Conservation (phyloP, 2,797 vertebrate species). For the Platyrinchus mystaceus region DNA sequence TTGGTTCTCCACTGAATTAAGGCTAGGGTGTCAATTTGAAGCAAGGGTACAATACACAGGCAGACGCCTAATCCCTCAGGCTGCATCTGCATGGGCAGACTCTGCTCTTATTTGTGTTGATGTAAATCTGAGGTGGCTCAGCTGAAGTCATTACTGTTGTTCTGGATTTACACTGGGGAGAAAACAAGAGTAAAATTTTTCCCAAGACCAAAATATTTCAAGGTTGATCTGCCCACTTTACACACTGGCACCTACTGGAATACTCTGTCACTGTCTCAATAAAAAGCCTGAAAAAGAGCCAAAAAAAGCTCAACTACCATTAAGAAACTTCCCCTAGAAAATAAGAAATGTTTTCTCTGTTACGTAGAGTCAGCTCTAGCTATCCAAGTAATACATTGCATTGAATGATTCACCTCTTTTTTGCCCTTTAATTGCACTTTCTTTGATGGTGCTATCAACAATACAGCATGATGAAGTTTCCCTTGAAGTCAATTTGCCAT, state of each 20-base stretch:
- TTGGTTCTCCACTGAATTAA: conserved; percentile 15
- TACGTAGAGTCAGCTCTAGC: not conserved
- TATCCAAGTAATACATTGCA: conserved; percentile 17
- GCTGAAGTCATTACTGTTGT: conserved; percentile 41
- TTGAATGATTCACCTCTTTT: not conserved
- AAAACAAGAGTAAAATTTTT: conserved; percentile 29
- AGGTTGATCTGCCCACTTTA: not conserved
- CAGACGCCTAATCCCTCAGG: not conserved
- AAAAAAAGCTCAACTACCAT: not conserved
- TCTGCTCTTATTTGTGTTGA: conserved; percentile 17
- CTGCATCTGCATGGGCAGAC: not conserved
- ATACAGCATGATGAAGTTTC: conserved; percentile 10
- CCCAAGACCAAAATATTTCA: conserved; percentile 19
- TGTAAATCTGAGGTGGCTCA: conserved; percentile 31
- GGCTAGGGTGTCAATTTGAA: not conserved
- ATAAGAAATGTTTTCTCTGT: conserved; percentile 8
- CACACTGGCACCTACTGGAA: not conserved
- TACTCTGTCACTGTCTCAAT: conserved; percentile 3
- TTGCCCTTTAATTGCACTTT: conserved; percentile 41
- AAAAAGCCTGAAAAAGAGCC: conserved; percentile 22
- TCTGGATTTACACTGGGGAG: conserved; percentile 12
- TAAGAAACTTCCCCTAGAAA: conserved; percentile 22
- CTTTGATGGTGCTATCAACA: conserved; percentile 1
- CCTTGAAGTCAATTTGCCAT: conserved; percentile 26
- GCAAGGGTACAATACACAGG: not conserved